Evolutionary conservation across 2,888 invertebrate genomes (phyloP).

Genomic region (Pterostichus niger): DNA sequence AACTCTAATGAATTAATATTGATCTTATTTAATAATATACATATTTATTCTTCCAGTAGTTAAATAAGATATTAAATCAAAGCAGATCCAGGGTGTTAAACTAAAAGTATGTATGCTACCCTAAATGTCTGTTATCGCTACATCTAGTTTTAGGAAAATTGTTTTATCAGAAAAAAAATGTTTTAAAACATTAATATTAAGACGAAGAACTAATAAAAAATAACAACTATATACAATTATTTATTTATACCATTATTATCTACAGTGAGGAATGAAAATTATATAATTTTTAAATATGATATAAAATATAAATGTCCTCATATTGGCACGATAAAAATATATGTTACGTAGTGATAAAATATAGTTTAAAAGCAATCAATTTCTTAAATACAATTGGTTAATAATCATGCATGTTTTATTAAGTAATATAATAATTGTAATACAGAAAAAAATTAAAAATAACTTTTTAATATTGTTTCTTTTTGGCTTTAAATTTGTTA

Average conservation of each 20-base stretch:
- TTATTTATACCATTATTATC: slow-evolving; percentile 18
- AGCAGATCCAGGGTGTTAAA: slow-evolving; percentile 57
- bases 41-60: slow-evolving; percentile 43
- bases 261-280: neutral
- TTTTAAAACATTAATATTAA: slow-evolving; percentile 36
- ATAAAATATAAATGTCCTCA: neutral
- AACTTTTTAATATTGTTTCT: slow-evolving; percentile 21
- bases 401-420: slow-evolving; percentile 4
- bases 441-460: too few species aligned
- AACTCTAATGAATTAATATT: slow-evolving; percentile 33
- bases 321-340: slow-evolving; percentile 31
- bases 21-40: slow-evolving; percentile 6
- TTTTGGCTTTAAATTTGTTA: slow-evolving; percentile 15
- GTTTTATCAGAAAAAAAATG: slow-evolving; percentile 44
- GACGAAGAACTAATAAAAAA: slow-evolving; percentile 48
- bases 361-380: neutral
- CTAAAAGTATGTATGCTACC: slow-evolving; percentile 55
- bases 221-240: slow-evolving; percentile 52
- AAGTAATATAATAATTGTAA: neutral
- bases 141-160: slow-evolving; percentile 54
- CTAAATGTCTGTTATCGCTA: slow-evolving; percentile 61
- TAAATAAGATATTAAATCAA: slow-evolving; percentile 20
- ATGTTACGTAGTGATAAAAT: neutral
- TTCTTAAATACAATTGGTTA: neutral
- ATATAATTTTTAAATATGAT: slow-evolving; percentile 8